Evolutionary conservation across 2,888 invertebrate genomes (phyloP), one percentile per base, ranked within the genome.

Genomic region (Megalurothrips usitatus): DNA sequence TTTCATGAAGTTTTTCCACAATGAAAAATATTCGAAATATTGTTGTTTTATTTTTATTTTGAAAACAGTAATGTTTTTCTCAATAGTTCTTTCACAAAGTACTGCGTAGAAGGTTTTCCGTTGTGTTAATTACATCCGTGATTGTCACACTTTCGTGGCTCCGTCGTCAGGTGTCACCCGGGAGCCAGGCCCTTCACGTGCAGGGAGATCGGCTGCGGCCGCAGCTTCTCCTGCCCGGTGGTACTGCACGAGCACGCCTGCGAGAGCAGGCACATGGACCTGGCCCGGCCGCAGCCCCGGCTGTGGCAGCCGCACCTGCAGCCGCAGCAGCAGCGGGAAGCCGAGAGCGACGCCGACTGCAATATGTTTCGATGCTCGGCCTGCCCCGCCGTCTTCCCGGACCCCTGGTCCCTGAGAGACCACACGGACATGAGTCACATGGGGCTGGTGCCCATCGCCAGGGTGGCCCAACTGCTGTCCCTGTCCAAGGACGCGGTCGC

Each of bases 201-300:
- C 26, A n/a, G 68, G 1, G 68, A 75, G 68, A 12, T 26, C 0
- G 26, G 26, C 68, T 75, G 68, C 68, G 26, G 26, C 8, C 68
- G 68, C 26, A 75, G 23, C 68, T 75, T 75, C 68, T 0, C 6
- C 11, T 26, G 68, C 26, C 23, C 12, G 1, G 1, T 10, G 9
- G 11, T 11, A 10, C 26, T 75, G 26, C 68, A 75, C 26, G 68
- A 75, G 68, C 68, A 75, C 68, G 26, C 68, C 1, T 26, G 68
- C 68, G 68, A 75, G 68, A 26, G 68, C 26, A 23, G 68, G 26
- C 68, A 75, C 68, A 75, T 75, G 68, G 8, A n/a, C 23, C 68
- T 75, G 68, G 3, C 34, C 26, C 68, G 68, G 1, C 23, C 11
- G 9, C 26, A 75, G 26, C 68, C 68, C 23, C 8, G 9, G 26